These are phyloP conservation scores for Muscina levida DNA, from an alignment of 2,888 invertebrate species.

Conservation along the genomic window DNA sequence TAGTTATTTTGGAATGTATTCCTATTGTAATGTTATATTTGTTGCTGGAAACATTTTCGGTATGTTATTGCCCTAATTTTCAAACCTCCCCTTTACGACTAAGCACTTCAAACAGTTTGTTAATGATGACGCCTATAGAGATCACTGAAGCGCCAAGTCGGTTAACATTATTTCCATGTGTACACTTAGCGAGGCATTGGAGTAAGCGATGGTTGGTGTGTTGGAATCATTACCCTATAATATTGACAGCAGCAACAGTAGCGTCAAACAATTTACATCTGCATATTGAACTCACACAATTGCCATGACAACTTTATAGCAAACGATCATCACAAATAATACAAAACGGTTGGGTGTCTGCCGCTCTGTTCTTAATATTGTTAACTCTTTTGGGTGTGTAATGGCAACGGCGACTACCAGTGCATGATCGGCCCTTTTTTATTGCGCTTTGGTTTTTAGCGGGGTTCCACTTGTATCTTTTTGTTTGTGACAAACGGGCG, in stretches of 20 bases:
- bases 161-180: slow-evolving; percentile 18
- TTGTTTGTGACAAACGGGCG: slow-evolving; percentile 9
- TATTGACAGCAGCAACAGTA: slow-evolving; percentile 9
- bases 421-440: slow-evolving; percentile 58
- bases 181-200: background rate
- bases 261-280: slow-evolving; percentile 17
- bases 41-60: no score
- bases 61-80: background rate
- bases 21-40: no score
- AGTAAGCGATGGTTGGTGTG: slow-evolving; percentile 2
- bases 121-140: slow-evolving; percentile 37
- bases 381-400: slow-evolving; percentile 49
- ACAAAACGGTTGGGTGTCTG: background rate
- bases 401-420: slow-evolving; percentile 26
- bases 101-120: slow-evolving; percentile 33
- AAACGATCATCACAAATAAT: slow-evolving; percentile 10
- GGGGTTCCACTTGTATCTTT: slow-evolving; percentile 42
- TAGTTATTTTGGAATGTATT: no score
- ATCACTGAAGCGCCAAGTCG: slow-evolving; percentile 61
- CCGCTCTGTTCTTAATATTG: slow-evolving; percentile 4
- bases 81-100: background rate
- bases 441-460: slow-evolving; percentile 44
- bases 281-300: slow-evolving; percentile 47
- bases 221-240: slow-evolving; percentile 36
- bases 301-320: slow-evolving; percentile 46